These are phyloP conservation scores for Xestia sexstrigata DNA, from an alignment of 2,888 invertebrate species.

Conservation along the genomic window DNA sequence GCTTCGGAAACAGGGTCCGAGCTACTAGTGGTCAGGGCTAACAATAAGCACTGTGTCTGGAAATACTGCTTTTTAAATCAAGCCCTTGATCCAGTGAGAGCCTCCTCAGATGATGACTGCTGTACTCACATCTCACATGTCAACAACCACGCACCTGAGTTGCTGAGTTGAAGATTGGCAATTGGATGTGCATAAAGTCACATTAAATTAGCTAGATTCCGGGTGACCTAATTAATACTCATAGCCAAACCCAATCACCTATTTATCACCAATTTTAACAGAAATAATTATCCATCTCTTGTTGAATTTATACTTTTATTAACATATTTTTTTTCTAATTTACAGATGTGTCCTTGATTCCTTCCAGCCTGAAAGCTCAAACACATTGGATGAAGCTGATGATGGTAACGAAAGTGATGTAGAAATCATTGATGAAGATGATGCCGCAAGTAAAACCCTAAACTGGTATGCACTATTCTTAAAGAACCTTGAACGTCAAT, in stretches of 20 bases:
- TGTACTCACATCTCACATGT: no score
- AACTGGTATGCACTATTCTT: constrained; percentile 91
- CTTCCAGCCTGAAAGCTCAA: constrained; percentile 70
- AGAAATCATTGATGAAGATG: constrained; percentile 85
- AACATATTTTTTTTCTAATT: constrained; percentile 32
- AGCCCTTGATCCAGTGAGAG: no score
- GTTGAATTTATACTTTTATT: not conserved
- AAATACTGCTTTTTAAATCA: no score
- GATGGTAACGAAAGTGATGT: constrained; percentile 84
- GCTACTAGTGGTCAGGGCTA: no score
- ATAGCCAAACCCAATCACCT: not conserved
- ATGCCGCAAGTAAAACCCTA: constrained; percentile 80
- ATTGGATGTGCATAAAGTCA: not conserved
- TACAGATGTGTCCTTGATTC: constrained; percentile 88
- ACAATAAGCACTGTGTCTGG: no score
- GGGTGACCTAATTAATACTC: not conserved
- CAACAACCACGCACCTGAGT: no score
- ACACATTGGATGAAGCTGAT: constrained; percentile 72
- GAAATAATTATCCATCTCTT: not conserved
- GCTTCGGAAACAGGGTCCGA: no score
- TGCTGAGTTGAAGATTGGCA: not conserved
- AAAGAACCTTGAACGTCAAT: constrained; percentile 92
- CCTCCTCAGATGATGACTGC: no score
- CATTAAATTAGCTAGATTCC: not conserved
- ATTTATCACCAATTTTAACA: not conserved